Base-by-base conservation (phyloP, 2,888 invertebrate genomes). In the Bugulina stolonifera region DNA sequence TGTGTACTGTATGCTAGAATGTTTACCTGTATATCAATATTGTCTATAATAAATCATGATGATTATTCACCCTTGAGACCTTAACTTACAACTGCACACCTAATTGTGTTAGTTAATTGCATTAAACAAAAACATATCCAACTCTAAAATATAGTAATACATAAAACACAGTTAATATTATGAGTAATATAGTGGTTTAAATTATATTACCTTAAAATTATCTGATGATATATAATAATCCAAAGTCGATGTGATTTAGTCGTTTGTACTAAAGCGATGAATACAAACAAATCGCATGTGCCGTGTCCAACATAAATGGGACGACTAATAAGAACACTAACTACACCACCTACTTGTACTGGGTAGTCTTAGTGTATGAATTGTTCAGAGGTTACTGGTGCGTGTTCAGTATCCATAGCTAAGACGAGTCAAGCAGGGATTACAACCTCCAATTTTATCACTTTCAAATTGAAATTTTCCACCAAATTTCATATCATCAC, bases 81-180 rank as follows among this genome's bases (percentile, higher is more conserved):
- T n/a, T n/a, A 3, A 64, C 32, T 29, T 64, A 14, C 32, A 64
- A 3, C 27, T 64, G 64, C 22, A 32, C 64, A 64, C 2, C 64
- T 32, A 64, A 64, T 64, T 64, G 64, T 27, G 27, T 64, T 64
- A 64, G 64, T 27, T 32, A 64, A 64, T 64, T 64, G 64, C 32
- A 64, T 64, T 27, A 64, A 32, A 64, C 10, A 22, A 64, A 64
- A 14, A 64, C 23, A n/a, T n/a, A n/a, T n/a, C n/a, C n/a, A n/a
- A n/a, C n/a, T n/a, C n/a, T n/a, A n/a, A n/a, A n/a, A n/a, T n/a
- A n/a, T n/a, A n/a, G n/a, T n/a, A n/a, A n/a, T n/a, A n/a, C n/a
- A n/a, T n/a, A n/a, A n/a, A n/a, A n/a, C n/a, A n/a, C n/a, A n/a
- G n/a, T n/a, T n/a, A n/a, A n/a, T n/a, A n/a, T n/a, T n/a, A n/a